Conservation (phyloP, 2,888 invertebrate species). For the Drosophila peninsularis region DNA sequence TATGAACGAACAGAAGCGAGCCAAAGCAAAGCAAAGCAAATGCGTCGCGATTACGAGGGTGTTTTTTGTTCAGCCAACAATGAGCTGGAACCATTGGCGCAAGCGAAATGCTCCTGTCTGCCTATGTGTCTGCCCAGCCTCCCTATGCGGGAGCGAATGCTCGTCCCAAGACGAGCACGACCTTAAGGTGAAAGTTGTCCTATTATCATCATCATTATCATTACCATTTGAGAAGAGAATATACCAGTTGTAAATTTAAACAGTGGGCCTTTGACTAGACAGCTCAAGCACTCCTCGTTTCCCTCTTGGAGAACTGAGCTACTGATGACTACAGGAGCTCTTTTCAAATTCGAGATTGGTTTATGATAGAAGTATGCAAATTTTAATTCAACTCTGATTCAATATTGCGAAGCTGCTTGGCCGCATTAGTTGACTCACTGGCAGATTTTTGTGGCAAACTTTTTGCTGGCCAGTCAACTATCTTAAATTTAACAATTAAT, state of each 20-base stretch:
- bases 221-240: neutral
- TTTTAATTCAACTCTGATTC: no score
- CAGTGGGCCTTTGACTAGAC: neutral
- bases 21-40: slow-evolving; percentile 60
- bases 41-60: slow-evolving; percentile 50
- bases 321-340: neutral
- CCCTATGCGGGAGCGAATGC: neutral
- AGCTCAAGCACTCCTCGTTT: neutral
- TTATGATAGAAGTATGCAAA: no score
- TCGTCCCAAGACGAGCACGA: neutral
- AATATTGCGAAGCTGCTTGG: no score
- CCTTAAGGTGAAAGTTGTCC: slow-evolving; percentile 1
- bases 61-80: slow-evolving; percentile 41
- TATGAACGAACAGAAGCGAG: slow-evolving; percentile 64
- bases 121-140: neutral
- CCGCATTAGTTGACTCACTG: no score
- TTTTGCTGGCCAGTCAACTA: no score
- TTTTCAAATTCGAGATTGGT: no score
- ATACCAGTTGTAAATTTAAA: no score
- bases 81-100: slow-evolving; percentile 17
- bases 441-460: no score
- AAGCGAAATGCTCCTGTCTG: slow-evolving; percentile 9
- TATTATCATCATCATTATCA: neutral
- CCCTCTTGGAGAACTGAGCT: neutral
- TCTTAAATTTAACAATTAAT: no score